Evolutionary conservation across 2,888 invertebrate genomes (phyloP), one percentile per base, ranked within the genome.

Genomic region (Drosophila lacicola): DNA sequence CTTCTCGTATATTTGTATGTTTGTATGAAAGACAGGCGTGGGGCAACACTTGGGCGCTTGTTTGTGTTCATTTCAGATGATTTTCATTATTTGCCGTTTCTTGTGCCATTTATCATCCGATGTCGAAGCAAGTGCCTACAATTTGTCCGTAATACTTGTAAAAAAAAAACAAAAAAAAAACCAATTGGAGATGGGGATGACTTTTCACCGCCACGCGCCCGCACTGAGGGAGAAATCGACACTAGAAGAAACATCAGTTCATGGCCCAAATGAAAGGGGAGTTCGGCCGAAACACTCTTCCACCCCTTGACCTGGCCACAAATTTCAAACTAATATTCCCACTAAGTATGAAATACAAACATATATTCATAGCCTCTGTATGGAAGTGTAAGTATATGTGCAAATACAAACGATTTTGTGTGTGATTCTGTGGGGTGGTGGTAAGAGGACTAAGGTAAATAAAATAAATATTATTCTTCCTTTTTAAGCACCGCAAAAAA

Each of bases 391-490:
- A 57, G 49, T 29, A 56, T 34, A 56, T 36, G 11, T 33, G 25
- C 39, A 55, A 53, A 64, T 51, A 51, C 4, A 39, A 14, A 21
- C 21, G 50, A 19, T 25, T 29, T 57, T 50, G 39, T 54, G 37
- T 45, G 21, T 44, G 37, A 17, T 39, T 50, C 33, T 17, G 41
- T 44, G 29, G 13, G n/a, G 41, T 44, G 29, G 13, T 51, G 46
- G 42, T 29, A 29, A 29, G 54, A 56, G 39, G 45, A 54, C 57
- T n/a, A 69, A 78, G 79, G 82, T 81, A 81, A 66, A 69, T 67
- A 70, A 75, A 76, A 79, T 74, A 80, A 80, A 78, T 81, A 76
- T 80, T 80, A 66, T 76, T 62, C 58, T 64, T 69, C 53, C 63
- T 72, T 73, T 70, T 79, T 65, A 65, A 60, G 66, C 62, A 62